Evolutionary conservation across 2,888 invertebrate genomes (phyloP), one percentile per base, ranked within the genome.

Genomic region (Spatulosminthurus flaviceps): DNA sequence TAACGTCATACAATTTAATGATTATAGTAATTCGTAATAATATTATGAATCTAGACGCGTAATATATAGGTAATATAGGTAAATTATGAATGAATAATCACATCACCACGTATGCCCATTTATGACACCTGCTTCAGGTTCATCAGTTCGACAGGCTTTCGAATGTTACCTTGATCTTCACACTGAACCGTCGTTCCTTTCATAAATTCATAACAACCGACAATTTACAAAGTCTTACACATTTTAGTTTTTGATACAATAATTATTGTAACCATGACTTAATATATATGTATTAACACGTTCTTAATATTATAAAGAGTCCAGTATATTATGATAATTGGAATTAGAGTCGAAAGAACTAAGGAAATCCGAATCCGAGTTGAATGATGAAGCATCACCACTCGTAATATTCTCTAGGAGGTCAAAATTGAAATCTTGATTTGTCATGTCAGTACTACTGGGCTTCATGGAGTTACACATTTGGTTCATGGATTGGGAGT

Each of bases 341-440:
- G 79, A 71, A 70, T 77, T 80, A 19, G 81, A 51, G 51, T 82
- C 83, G 69, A 82, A 83, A 66, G 82, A 79, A 64, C 70, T 80
- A 26, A 82, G 72, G 43, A 82, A 82, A 60, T 82, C 82, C 19
- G 80, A 41, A 13, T 79, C 80, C 26, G 61, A 70, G 43, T 77
- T 74, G 64, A 77, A 76, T 1, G 71, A 61, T 41, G 80, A 80
- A 4, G 76, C 80, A 75, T 81, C 79, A 42, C 70, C 75, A 73
- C 77, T 70, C 43, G 73, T 66, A 19, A 80, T 79, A 74, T 81
- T 78, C 21, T 82, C 79, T 60, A 82, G 79, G 42, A 83, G 82
- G 72, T 83, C 82, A 29, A 83, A 79, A 77, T 76, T 80, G 69
- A 82, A 81, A 26, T 82, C 82, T 74, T 72, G 73, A 51, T 69